Conservation (phyloP, 53 echinoderm and acorn worm species). For the Antedon mediterranea region DNA sequence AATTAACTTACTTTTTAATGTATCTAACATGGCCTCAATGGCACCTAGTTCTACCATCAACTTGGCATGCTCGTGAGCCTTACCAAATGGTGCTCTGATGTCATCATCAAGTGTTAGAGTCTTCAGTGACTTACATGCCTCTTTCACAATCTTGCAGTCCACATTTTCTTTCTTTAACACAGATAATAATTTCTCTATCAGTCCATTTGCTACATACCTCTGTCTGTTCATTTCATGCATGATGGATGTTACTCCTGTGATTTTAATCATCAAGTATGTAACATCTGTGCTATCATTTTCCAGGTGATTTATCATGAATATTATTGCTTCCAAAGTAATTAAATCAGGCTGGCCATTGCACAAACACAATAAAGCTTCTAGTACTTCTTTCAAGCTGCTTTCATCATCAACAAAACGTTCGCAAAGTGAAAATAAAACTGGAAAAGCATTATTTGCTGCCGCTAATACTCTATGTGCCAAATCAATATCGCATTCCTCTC, state of each 20-base stretch:
- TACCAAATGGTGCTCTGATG: constrained; percentile 78
- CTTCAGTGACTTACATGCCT: constrained; percentile 47
- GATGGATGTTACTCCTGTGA: constrained; percentile 53
- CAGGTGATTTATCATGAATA: constrained; percentile 2
- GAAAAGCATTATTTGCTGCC: constrained; percentile 60
- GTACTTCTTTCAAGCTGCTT: constrained; percentile 7
- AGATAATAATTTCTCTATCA: constrained; percentile 35
- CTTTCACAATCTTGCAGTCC: constrained; percentile 24
- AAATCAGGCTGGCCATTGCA: constrained; percentile 92
- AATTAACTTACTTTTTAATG: constrained; percentile 36
- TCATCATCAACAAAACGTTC: constrained; percentile 30
- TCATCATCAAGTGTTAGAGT: constrained; percentile 74
- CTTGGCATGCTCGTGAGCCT: constrained; percentile 97
- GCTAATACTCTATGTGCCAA: constrained; percentile 66
- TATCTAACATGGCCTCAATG: constrained; percentile 30
- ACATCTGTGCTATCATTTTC: constrained; percentile 9
- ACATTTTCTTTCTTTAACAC: constrained; percentile 23
- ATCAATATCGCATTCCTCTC: constrained; percentile 46
- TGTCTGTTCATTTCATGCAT: constrained; percentile 85
- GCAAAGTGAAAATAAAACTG: constrained; percentile 39
- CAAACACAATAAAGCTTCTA: constrained; percentile 37
- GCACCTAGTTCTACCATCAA: constrained; percentile 78
- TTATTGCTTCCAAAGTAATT: constrained; percentile 35
- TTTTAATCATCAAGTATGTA: constrained; percentile 13
- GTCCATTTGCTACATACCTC: constrained; percentile 48